A percentile compares a stretch with the other conserved stretches of the same genome.
Conservation (phyloP, 2,113 vertebrate species). For the Ophthalmolycus amberensis region DNA sequence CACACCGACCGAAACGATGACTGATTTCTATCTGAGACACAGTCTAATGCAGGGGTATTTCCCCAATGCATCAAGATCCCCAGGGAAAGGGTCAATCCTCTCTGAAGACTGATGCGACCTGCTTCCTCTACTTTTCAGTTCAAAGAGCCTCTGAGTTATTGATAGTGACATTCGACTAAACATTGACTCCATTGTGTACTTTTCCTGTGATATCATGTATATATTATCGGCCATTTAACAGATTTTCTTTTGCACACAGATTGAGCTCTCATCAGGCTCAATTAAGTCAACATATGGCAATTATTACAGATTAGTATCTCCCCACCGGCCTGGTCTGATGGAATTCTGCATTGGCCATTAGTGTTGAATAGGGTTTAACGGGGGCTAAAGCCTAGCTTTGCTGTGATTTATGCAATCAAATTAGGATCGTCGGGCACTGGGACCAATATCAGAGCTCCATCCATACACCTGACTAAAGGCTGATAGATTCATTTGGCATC, state of each 20-base stretch:
- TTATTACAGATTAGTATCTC: slow-evolving; percentile 53
- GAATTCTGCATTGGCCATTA: slow-evolving; percentile 35
- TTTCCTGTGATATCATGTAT: slow-evolving; percentile 19
- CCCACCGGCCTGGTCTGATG: slow-evolving; percentile 17
- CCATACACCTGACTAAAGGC: slow-evolving; percentile 35
- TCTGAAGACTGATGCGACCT: slow-evolving; percentile 44
- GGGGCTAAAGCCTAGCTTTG: slow-evolving; percentile 20
- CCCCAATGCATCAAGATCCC: slow-evolving; percentile 41
- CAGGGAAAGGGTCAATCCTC: slow-evolving; percentile 42
- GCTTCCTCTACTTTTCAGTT: slow-evolving; percentile 41
- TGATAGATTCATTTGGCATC: slow-evolving; percentile 59
- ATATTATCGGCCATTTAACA: slow-evolving; percentile 1
- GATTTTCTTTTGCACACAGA: slow-evolving; percentile 11
- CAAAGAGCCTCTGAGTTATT: slow-evolving; percentile 33
- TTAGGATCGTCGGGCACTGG: slow-evolving; percentile 32
- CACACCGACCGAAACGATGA: slow-evolving; percentile 47
- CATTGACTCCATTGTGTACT: slow-evolving; percentile 12
- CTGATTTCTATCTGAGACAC: slow-evolving; percentile 51
- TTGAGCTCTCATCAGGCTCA: slow-evolving; percentile 22
- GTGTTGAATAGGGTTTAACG: slow-evolving; percentile 40
- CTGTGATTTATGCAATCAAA: slow-evolving; percentile 64
- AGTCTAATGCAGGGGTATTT: slow-evolving; percentile 37
- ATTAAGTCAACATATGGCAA: slow-evolving; percentile 56
- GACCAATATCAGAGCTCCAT: slow-evolving; percentile 46
- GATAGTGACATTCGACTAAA: slow-evolving; percentile 10